Evolutionary conservation across 2,888 invertebrate genomes (phyloP).

Genomic region (Trypoxylon attenuatum): DNA sequence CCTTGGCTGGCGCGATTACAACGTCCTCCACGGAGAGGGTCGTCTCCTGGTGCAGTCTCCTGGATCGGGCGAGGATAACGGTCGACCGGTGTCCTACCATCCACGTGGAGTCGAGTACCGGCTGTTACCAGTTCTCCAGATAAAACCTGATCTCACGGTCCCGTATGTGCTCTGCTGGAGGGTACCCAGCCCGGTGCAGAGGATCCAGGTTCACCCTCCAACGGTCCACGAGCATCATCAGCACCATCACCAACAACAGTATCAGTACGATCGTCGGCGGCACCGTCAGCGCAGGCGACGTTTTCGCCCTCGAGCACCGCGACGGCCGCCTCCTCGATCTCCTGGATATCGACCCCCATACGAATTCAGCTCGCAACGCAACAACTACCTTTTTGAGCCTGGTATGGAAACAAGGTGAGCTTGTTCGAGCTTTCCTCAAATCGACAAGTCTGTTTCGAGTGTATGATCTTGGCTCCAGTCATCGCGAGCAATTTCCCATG

Average conservation of each 20-base stretch:
- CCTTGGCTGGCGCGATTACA: conserved; percentile 65
- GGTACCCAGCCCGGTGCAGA: conserved; percentile 42
- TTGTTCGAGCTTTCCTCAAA: background rate
- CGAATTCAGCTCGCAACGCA: conserved; percentile 46
- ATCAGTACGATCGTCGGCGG: conserved; percentile 50
- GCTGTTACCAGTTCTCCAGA: conserved; percentile 54
- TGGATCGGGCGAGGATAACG: conserved; percentile 42
- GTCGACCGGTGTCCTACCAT: conserved; percentile 20
- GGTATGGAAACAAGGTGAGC: conserved; percentile 68
- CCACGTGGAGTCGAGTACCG: conserved; percentile 56
- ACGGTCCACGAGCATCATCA: conserved; percentile 29
- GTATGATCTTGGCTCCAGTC: too few species aligned
- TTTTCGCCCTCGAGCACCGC: conserved; percentile 28
- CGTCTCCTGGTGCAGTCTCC: conserved; percentile 47
- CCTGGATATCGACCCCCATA: conserved; percentile 40
- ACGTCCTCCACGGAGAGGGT: conserved; percentile 58
- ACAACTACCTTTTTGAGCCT: conserved; percentile 47
- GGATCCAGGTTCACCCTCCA: conserved; percentile 44
- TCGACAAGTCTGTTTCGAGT: background rate
- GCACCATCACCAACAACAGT: conserved; percentile 35
- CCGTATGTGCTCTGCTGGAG: conserved; percentile 70
- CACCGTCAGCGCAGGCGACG: conserved; percentile 52
- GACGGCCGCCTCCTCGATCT: conserved; percentile 39
- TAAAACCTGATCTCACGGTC: conserved; percentile 59
- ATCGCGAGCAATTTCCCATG: too few species aligned